Evolutionary conservation across 2,888 invertebrate species (phyloP), one percentile per base, ranked within the genome.

Genomic region (Deilephila porcellus): DNA sequence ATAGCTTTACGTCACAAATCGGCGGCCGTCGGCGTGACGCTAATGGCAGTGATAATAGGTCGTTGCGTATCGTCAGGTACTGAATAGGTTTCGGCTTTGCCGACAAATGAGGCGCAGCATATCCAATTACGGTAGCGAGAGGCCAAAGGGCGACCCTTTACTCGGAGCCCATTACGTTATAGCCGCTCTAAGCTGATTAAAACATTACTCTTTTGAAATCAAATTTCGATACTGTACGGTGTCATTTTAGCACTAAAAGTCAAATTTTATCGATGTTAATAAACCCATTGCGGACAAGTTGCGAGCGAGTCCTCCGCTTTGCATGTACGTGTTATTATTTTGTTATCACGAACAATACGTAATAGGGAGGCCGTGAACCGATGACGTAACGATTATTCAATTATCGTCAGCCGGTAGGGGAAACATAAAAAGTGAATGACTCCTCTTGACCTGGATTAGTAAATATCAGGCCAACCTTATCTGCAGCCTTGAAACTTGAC

Each of bases 401-500:
- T 91, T 90, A 90, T 89, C 85, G 86, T 84, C 84, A 85, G 83
- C 84, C 83, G 85, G 84, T 85, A 86, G 86, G 84, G 87, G 88
- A 84, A 88, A 87, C 83, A 86, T 86, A 87, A 89, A 91, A 91
- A 90, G 93, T 91, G 90, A 93, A 92, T 88, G 90, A 92, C 88
- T 92, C 87, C 86, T 86, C 88, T 91, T 92, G 93, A 92, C 92
- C 90, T 88, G 88, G 87, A 90, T 90, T 87, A 86, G 87, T 88
- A 87, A 91, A 92, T 91, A 92, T 91, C 88, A 88, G 87, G 85
- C 86, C 84, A 86, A 86, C 86, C 87, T 90, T 89, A 90, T 91
- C 90, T 88, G 82, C 84, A 91, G 87, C 93, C 93, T 93, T 93
- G 93, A 90, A 91, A 91, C 91, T 93, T 94, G 93, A 93, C 89